These are phyloP conservation scores for Dicrostonyx torquatus DNA, from an alignment of 2,797 vertebrate genomes.

Conservation along the genomic window DNA sequence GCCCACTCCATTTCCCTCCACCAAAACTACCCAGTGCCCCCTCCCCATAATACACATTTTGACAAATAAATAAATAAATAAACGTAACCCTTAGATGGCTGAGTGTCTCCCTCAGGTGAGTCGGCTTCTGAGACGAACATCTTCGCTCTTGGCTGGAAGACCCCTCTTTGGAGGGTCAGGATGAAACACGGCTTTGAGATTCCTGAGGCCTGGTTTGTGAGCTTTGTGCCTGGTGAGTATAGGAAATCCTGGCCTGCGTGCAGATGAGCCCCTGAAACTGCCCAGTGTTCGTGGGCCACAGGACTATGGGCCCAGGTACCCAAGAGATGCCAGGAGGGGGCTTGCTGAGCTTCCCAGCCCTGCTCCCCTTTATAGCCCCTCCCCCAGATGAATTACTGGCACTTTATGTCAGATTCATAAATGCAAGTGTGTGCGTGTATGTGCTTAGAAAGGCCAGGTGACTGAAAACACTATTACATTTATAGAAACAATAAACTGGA, in stretches of 20 bases:
- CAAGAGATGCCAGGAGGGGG: background rate
- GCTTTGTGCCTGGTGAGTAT: constrained; percentile 51
- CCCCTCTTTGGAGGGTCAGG: background rate
- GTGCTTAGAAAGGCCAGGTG: constrained; percentile 84
- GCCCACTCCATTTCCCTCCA: background rate
- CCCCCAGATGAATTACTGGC: constrained; percentile 81
- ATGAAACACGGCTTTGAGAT: constrained; percentile 49
- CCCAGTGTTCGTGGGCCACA: constrained; percentile 58
- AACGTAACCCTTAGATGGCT: constrained; percentile 78
- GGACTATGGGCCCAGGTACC: constrained; percentile 34
- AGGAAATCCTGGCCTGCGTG: constrained; percentile 57
- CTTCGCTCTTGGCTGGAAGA: constrained; percentile 57
- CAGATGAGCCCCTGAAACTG: constrained; percentile 67
- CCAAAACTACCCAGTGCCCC: background rate
- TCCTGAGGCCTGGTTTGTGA: constrained; percentile 64
- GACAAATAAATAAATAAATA: constrained; percentile 87
- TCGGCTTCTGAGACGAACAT: constrained; percentile 65
- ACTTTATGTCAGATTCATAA: constrained; percentile 83
- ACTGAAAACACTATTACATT: constrained; percentile 82
- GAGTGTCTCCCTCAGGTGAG: constrained; percentile 35
- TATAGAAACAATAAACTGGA: constrained; percentile 81
- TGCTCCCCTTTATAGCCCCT: constrained; percentile 50
- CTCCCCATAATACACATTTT: background rate
- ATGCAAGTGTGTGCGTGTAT: constrained; percentile 82
- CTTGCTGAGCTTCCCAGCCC: constrained; percentile 44